A percentile compares a stretch with the other conserved stretches of the same genome.
Evolutionary conservation across 2,888 invertebrate species (phyloP).

Genomic region (Spisula subtruncata): DNA sequence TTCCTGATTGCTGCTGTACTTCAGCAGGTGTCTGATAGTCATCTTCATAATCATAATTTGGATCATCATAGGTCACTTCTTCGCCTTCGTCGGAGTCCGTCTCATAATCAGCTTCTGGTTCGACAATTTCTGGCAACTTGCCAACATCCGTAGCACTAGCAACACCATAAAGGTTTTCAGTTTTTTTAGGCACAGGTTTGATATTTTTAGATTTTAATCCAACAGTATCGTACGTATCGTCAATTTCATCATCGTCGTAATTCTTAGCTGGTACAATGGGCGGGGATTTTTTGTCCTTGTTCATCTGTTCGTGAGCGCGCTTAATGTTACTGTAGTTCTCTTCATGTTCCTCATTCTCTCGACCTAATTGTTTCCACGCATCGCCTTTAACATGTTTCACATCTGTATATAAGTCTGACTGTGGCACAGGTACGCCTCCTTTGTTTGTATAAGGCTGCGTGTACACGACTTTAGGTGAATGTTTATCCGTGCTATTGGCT

Average conservation of each 20-base stretch:
- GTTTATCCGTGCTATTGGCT: background rate
- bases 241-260: constrained; percentile 56
- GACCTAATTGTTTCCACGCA: constrained; percentile 72
- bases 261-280: constrained; percentile 53
- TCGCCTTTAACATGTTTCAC: constrained; percentile 59
- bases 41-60: constrained; percentile 51
- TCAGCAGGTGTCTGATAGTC: constrained; percentile 34
- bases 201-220: constrained; percentile 7
- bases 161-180: constrained; percentile 63
- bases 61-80: constrained; percentile 48
- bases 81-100: constrained; percentile 40
- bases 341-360: constrained; percentile 58
- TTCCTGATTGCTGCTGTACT: background rate
- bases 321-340: constrained; percentile 70
- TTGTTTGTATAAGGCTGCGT: constrained; percentile 49
- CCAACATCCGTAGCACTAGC: constrained; percentile 61
- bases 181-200: constrained; percentile 15
- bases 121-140: constrained; percentile 42
- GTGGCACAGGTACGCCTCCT: constrained; percentile 16
- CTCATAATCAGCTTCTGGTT: constrained; percentile 49
- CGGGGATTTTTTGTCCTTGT: constrained; percentile 25
- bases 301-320: constrained; percentile 45
- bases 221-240: constrained; percentile 59
- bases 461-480: constrained; percentile 41
- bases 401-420: constrained; percentile 59